These are phyloP conservation scores for Caenorhabditis sp. DNA, from an alignment of 2,888 invertebrate species.

Conservation along the genomic window DNA sequence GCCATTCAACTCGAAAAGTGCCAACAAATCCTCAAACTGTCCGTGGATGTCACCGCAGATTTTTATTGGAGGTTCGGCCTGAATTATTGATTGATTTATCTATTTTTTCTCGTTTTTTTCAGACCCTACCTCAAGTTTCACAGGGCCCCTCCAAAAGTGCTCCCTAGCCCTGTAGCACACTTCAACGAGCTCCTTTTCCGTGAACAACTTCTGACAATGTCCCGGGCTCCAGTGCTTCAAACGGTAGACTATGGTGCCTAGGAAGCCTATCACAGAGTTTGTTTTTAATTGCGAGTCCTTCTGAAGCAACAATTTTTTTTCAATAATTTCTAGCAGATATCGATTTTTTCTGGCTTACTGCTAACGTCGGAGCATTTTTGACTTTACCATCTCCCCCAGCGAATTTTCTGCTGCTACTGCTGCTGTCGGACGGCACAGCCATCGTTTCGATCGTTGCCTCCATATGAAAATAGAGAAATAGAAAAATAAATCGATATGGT, in stretches of 20 bases:
- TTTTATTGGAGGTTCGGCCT: conserved; percentile 95
- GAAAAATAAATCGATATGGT: background rate
- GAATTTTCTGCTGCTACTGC: background rate
- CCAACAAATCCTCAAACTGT: conserved; percentile 87
- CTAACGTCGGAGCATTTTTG: background rate
- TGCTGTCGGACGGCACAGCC: too few species aligned
- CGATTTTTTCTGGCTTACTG: background rate
- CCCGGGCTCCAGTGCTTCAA: conserved; percentile 70
- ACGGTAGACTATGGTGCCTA: conserved; percentile 41
- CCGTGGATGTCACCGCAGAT: conserved; percentile 99
- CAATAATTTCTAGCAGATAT: too few species aligned
- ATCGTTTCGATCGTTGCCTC: background rate
- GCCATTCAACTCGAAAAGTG: conserved; percentile 75
- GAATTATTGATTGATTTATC: conserved; percentile 4
- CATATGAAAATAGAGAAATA: background rate
- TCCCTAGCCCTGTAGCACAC: conserved; percentile 71
- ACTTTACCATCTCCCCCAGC: background rate
- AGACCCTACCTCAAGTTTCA: conserved; percentile 48
- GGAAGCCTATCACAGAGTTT: too few species aligned
- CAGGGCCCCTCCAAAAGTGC: conserved; percentile 50
- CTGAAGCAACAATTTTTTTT: background rate
- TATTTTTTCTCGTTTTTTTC: background rate
- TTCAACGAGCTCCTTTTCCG: conserved; percentile 74
- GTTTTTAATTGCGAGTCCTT: background rate
- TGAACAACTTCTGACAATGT: conserved; percentile 72